phyloP scores from a whole-genome alignment of 2,797 vertebrate species.

The Microchirus variegatus region DNA sequence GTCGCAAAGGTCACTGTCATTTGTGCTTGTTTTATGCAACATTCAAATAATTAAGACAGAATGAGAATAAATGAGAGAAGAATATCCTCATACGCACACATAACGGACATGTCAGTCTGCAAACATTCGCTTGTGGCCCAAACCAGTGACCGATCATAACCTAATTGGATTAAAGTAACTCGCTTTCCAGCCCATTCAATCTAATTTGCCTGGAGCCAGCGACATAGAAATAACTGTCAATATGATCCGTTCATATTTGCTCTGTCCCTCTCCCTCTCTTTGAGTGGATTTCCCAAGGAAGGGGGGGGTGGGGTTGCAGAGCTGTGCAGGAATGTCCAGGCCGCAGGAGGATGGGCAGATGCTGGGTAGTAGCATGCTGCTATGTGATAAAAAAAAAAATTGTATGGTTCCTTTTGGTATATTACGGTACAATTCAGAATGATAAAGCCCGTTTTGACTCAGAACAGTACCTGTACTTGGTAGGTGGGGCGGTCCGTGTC shows the following conservation, averaged over 20 bases:
- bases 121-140: slow-evolving; percentile 21
- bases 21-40: slow-evolving; percentile 19
- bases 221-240: slow-evolving; percentile 67
- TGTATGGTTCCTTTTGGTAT: too few relatives aligned
- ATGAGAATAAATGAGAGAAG: slow-evolving; percentile 7
- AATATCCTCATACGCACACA: slow-evolving; percentile 8
- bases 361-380: not conserved
- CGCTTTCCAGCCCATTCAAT: slow-evolving; percentile 74
- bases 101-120: slow-evolving; percentile 39
- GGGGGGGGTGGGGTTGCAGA: too few relatives aligned
- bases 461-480: too few relatives aligned
- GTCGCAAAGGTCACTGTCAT: slow-evolving; percentile 17
- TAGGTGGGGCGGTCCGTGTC: too few relatives aligned
- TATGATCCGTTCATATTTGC: slow-evolving; percentile 40
- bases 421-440: too few relatives aligned
- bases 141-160: slow-evolving; percentile 61
- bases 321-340: slow-evolving; percentile 54
- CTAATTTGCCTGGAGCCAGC: slow-evolving; percentile 81
- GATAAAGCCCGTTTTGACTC: too few relatives aligned
- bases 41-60: slow-evolving; percentile 22
- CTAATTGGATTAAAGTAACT: slow-evolving; percentile 76
- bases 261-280: slow-evolving; percentile 18
- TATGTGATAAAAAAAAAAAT: too few relatives aligned
- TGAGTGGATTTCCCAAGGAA: slow-evolving; percentile 31
- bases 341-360: slow-evolving; percentile 11